Base-by-base conservation (phyloP, 2,113 vertebrate genomes). In the Xyliphius kryptos region DNA sequence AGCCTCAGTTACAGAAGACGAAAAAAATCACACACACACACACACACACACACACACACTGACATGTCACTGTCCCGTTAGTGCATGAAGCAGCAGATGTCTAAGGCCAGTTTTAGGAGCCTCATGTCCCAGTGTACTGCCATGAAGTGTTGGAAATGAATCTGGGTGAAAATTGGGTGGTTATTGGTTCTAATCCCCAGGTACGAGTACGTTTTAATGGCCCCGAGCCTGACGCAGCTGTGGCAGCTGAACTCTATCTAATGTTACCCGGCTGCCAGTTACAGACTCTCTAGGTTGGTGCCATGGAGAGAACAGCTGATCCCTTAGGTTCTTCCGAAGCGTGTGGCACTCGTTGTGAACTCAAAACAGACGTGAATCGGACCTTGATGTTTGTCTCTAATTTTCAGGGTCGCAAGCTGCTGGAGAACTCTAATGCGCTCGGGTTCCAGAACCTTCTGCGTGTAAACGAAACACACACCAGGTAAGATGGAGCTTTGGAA, bases 391-490 rank as follows among this genome's bases (percentile, higher is more conserved):
- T 74, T 5, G 56, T 9, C 59, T 68, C 22, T 79, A n/a, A 60
- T 14, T 71, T 37, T 49, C 49, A 87, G 86, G 37, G 41, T 20
- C 77, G 70, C 56, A 86, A 74, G 21, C 62, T 73, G 11, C 74
- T 73, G 53, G 68, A 76, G 53, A 81, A 65, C 8, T 40, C 61
- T 14, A 63, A 74, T 16, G 58, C 32, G 3, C 77, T 83, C 21
- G 82, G 82, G 64, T 85, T 86, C 67, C 70, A 65, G 57, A 82
- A 87, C 70, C 67, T 87, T 40, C 76, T 88, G 22, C 61, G 15
- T 20, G 56, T 89, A 60, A 80, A 68, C 0, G 86, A 89, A 72
- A 86, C 67, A 1, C 78, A 83, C 59, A 88, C 85, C 50, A 86
- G 85, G 86, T 88, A 75, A 66, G 60, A 48, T 44, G 12, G n/a